Evolutionary conservation across 2,888 invertebrate genomes (phyloP), one percentile per base, ranked within the genome.

Genomic region (Anagyrus pseudococci): DNA sequence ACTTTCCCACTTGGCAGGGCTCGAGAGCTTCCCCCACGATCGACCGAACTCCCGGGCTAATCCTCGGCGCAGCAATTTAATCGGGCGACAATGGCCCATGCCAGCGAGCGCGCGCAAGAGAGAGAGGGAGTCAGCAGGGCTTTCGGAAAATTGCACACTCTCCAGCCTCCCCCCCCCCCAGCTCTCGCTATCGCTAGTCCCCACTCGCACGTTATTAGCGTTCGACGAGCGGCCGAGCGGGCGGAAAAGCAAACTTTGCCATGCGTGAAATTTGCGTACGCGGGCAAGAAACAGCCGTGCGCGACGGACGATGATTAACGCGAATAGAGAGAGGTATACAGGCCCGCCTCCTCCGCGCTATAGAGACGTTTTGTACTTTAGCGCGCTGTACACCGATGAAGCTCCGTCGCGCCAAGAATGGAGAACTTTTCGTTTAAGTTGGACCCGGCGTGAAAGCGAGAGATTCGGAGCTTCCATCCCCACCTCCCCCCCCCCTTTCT

Each of bases 81-180:
- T 37, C 33, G 33, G 33, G 10, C 33, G 33, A 37, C 33, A 37
- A 37, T 37, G 33, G 33, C 33, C n/a, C n/a, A n/a, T 29, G 29
- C 6, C 29, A 29, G 29, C 10, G 29, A 8, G 13, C 15, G 33
- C 33, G 10, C 69, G 68, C 53, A 63, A 58, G 67, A 69, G 68
- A 69, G 72, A 70, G 66, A 65, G 59, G 60, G 69, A 70, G 67
- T 68, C 67, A 60, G 61, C 57, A 58, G 33, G 40, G 57, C 49
- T 54, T 67, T 69, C 70, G 70, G 67, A 68, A 73, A 73, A 73
- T 71, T 68, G 68, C 68, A 62, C 58, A 22, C 40, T 13, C n/a
- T 10, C 7, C 41, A 2, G 2, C 22, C 2, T 37, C 6, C 33
- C 8, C 37, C 8, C 40, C 19, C 25, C 26, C 43, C 2, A 25